Evolutionary conservation across 2,888 invertebrate genomes (phyloP), one percentile per base, ranked within the genome.

Genomic region (Plebejus melissa): DNA sequence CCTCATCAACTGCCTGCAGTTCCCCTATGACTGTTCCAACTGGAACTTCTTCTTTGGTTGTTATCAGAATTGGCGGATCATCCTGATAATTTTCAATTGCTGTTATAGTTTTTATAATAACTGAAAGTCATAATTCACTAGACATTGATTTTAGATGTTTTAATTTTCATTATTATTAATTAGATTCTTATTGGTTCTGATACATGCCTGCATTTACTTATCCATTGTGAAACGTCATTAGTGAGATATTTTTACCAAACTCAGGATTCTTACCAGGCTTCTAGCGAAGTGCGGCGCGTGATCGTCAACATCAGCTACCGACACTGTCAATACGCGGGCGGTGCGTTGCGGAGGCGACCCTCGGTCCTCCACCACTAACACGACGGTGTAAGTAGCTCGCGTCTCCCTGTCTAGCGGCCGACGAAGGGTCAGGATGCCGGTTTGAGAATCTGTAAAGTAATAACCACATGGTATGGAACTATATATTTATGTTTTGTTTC

Each of bases 311-410:
- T 97, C 97, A 2, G 95, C 92, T 0, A 97, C 94, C 74, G 94
- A 90, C 0, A 97, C 95, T 74, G 94, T 95, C 0, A 97, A 91
- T 0, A 97, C 95, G 74, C 96, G 91, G 0, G 96, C 96, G 0
- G 95, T 95, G 78, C 96, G 96, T 81, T 97, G 97, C 13, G 96
- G 95, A 0, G 97, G 97, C 71, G 95, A 94, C 0, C 98, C 98
- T 77, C 95, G 94, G 84, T 98, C 98, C 69, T 95, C 94, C 5
- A 97, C 97, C n/a, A 96, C 94, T 4, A 98, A 87, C 11, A 97
- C 95, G 75, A 98, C 90, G n/a, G 96, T 96, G 84, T 97, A 97
- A 58, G 94, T 94, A 16, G 95, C 95, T 82, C 96, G 96, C 0
- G 91, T 92, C 85, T 98, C 98, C 0, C 97, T 94, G 86, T 98